Evolutionary conservation across 2,113 vertebrate species (phyloP).

Genomic region (Clarias macrocephalus): DNA sequence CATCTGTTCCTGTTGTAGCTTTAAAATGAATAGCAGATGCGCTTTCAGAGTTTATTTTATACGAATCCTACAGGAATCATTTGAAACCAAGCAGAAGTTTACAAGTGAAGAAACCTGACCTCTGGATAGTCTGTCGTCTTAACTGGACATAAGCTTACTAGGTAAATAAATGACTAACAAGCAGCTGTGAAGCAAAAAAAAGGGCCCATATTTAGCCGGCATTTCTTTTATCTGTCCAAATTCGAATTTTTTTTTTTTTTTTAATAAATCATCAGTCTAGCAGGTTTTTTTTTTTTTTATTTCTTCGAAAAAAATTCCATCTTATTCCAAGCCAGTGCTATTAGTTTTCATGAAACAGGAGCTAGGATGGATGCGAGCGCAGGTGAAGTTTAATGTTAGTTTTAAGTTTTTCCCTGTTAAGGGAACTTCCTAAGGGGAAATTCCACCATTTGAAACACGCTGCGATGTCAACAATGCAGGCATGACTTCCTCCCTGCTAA

Average conservation of each 20-base stretch:
- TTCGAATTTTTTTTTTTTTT: background rate
- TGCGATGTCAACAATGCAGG: too few relatives aligned
- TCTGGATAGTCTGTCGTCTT: background rate
- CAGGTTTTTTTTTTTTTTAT: too few relatives aligned
- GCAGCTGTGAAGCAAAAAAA: background rate
- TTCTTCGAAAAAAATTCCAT: background rate
- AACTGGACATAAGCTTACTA: background rate
- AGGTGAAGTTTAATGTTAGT: too few relatives aligned
- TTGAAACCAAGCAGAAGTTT: background rate
- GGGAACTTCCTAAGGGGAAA: too few relatives aligned
- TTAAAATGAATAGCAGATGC: constrained; percentile 46
- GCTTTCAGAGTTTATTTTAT: constrained; percentile 43
- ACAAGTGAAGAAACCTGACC: background rate
- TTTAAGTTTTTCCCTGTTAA: too few relatives aligned
- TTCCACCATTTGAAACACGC: too few relatives aligned
- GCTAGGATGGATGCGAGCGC: too few relatives aligned
- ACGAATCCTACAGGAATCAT: background rate
- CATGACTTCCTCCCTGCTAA: too few relatives aligned
- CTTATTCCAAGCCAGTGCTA: background rate
- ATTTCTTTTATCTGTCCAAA: background rate
- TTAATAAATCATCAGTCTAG: background rate
- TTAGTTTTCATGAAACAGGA: too few relatives aligned
- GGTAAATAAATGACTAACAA: background rate
- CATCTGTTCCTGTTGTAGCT: constrained; percentile 39
- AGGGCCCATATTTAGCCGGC: background rate